Percentiles rank a stretch among this genome's conserved stretches.
Conservation (phyloP, 2,113 vertebrate genomes). For the Hemibagrus wyckioides region DNA sequence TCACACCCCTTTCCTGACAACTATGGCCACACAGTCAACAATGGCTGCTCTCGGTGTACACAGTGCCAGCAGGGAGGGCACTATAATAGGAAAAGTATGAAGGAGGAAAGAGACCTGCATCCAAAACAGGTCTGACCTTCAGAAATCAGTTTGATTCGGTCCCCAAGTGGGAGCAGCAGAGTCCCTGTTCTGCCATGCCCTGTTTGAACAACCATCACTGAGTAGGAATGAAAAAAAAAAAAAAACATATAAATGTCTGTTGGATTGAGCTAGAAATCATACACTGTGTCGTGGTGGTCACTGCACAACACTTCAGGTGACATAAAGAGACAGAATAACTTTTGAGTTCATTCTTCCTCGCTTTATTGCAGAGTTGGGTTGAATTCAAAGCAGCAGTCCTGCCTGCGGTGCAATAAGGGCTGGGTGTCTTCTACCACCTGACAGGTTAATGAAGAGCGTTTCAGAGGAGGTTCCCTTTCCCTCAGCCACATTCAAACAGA, state of each 20-base stretch:
- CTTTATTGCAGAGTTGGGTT: conserved; percentile 10
- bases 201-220: conserved; percentile 14
- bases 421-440: conserved; percentile 50
- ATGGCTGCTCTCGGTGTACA: conserved; percentile 6
- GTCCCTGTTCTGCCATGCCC: not conserved
- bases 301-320: conserved; percentile 15
- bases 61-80: conserved; percentile 43
- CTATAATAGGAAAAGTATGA: conserved; percentile 55
- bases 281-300: not conserved
- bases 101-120: conserved; percentile 7
- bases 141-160: conserved; percentile 37
- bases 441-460: conserved; percentile 52
- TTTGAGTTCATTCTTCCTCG: not conserved
- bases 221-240: conserved; percentile 19
- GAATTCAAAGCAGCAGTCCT: conserved; percentile 46
- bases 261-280: not conserved
- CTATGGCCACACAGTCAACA: conserved; percentile 48
- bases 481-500: conserved; percentile 29
- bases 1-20: conserved; percentile 42
- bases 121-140: conserved; percentile 48
- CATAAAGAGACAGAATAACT: conserved; percentile 4
- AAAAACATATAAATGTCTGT: not conserved
- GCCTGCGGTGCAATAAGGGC: conserved; percentile 44
- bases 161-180: conserved; percentile 5
- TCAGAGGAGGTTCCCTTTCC: conserved; percentile 30